Percentiles rank a stretch among this genome's conserved stretches.
Conservation (phyloP, 2,888 invertebrate genomes). For the Bembecia ichneumoniformis region DNA sequence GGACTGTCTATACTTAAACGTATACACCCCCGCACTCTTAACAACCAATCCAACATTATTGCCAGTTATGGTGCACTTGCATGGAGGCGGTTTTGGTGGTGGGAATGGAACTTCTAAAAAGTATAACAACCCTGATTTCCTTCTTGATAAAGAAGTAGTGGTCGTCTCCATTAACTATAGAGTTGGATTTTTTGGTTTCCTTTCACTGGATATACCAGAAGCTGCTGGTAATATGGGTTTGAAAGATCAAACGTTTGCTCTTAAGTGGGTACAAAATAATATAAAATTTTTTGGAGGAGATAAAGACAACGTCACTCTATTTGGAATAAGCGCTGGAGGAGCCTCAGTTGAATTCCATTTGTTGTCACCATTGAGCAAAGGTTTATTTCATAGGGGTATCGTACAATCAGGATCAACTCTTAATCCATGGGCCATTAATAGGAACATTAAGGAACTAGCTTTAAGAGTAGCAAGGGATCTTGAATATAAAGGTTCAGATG, state of each 20-base stretch:
- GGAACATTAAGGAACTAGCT: slow-evolving; percentile 34
- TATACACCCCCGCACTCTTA: slow-evolving; percentile 72
- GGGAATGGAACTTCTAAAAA: slow-evolving; percentile 53
- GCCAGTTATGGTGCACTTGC: slow-evolving; percentile 62
- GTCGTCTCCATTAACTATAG: slow-evolving; percentile 58
- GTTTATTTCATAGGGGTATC: slow-evolving; percentile 68
- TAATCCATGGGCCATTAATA: slow-evolving; percentile 57
- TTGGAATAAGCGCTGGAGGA: slow-evolving; percentile 69
- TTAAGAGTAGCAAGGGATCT: slow-evolving; percentile 29
- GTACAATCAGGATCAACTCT: slow-evolving; percentile 69
- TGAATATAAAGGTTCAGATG: neutral
- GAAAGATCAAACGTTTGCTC: slow-evolving; percentile 65
- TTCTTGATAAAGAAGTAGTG: slow-evolving; percentile 53
- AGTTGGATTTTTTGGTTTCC: slow-evolving; percentile 57
- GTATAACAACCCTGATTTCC: slow-evolving; percentile 51
- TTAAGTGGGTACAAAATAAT: slow-evolving; percentile 67
- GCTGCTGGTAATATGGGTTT: slow-evolving; percentile 66
- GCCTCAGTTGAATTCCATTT: slow-evolving; percentile 58
- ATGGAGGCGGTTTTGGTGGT: slow-evolving; percentile 61
- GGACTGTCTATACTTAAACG: slow-evolving; percentile 79
- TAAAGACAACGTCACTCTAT: slow-evolving; percentile 60
- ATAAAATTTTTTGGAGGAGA: slow-evolving; percentile 62
- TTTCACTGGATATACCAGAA: slow-evolving; percentile 46
- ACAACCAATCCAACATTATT: slow-evolving; percentile 14
- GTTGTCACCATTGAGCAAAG: slow-evolving; percentile 53